Evolutionary conservation across 2,113 vertebrate genomes (phyloP), one percentile per base, ranked within the genome.

Genomic region (Apodemus sylvaticus): DNA sequence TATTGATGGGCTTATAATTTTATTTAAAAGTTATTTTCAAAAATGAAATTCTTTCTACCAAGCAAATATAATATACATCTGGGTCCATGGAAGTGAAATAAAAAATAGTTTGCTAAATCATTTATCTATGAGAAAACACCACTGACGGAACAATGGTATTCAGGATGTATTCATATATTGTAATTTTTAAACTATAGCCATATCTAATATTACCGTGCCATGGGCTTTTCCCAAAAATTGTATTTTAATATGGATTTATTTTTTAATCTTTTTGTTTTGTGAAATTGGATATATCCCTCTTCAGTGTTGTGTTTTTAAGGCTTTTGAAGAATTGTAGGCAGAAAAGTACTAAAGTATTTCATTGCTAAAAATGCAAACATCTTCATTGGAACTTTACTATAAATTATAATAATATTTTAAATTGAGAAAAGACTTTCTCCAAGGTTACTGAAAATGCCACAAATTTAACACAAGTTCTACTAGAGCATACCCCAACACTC

Each of bases 181-280:
- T 94, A 83, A 87, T 85, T 58, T 88, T 88, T 97, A 60, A 93
- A 89, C 78, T 53, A 76, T 60, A 93, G 89, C 74, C n/a, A 71
- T 42, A 89, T 31, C 45, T 94, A 94, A 92, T 90, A 89, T 68
- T 87, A 96, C 13, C 55, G 62, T 48, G 5, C 20, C 10, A 90
- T 31, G 36, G 66, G 81, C 79, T 95, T 86, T 97, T 96, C 83
- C 73, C 71, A 82, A 92, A 39, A 86, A 87, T 22, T n/a, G 20
- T 60, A 89, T 62, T 92, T 90, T 51, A 96, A 93, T 62, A 60
- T 58, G 58, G 73, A 94, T 96, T 96, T 95, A 90, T 94, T 94
- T 93, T 96, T 93, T 78, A 95, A 90, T 86, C 45, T 86, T 94
- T 91, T 96, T 45, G n/a, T 81, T 93, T 76, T 53, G 93, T 89